A percentile compares a stretch with the other conserved stretches of the same genome.
phyloP scores from a whole-genome alignment of 2,888 invertebrate species.

The Patella caerulea region DNA sequence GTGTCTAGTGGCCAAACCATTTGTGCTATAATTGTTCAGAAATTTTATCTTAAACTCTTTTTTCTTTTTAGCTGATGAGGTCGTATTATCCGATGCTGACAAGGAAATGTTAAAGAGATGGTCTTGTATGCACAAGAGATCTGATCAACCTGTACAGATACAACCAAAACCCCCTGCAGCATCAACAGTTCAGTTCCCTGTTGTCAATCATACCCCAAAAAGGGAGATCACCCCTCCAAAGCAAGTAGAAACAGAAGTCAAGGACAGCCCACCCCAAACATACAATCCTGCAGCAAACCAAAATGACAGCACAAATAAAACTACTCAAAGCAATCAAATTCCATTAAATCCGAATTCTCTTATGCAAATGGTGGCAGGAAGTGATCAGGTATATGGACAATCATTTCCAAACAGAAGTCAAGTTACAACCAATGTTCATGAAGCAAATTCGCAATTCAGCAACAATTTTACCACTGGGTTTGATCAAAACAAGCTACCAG shows the following conservation, averaged over 20 bases:
- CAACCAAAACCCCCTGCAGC: constrained; percentile 3
- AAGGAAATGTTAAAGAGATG: constrained; percentile 66
- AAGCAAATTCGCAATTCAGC: neutral
- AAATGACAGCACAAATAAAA: neutral
- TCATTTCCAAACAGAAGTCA: neutral
- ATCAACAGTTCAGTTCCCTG: constrained; percentile 31
- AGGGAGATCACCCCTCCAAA: constrained; percentile 19
- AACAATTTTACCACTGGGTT: neutral
- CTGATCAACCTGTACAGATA: constrained; percentile 11
- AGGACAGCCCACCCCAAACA: constrained; percentile 18
- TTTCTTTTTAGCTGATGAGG: constrained; percentile 27
- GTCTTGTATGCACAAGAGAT: constrained; percentile 65
- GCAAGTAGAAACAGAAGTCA: constrained; percentile 11
- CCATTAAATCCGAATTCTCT: constrained; percentile 2
- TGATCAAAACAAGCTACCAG: neutral
- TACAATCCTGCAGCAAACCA: neutral
- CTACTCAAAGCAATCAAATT: neutral
- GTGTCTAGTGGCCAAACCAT: too few relatives aligned
- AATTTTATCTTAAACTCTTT: neutral
- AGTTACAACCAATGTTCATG: neutral
- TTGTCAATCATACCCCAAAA: constrained; percentile 32
- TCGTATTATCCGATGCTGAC: constrained; percentile 59
- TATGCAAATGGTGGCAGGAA: neutral
- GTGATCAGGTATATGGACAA: neutral
- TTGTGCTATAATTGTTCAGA: too few relatives aligned